Base-by-base conservation (phyloP, 2,888 invertebrate species). In the Sphaerolaimus hirsutus region DNA sequence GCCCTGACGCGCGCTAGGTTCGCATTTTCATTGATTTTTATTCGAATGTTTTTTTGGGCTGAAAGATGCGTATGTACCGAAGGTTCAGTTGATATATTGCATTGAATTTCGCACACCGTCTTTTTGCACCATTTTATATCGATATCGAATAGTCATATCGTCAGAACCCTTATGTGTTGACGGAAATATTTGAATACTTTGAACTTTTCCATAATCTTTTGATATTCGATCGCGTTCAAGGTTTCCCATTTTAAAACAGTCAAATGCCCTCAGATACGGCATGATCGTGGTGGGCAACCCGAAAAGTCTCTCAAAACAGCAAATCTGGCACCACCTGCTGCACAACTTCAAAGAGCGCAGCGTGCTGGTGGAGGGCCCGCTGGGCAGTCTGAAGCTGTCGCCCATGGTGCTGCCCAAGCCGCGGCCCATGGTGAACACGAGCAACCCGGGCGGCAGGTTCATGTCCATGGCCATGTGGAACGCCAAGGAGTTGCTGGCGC, bases 261-360 rank as follows among this genome's bases (percentile, higher is more conserved):
- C 37, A 26, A 12, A 22, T 29, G 22, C 45, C 14, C 47, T 44
- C 52, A 67, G 66, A 48, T 93, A 82, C 66, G 91, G 91, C 17
- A 79, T 91, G 41, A 91, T 99, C 53, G 84, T 99, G 51, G 87
- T 99, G 46, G 97, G 97, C 45, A 99, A 97, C 68, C 93, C 97
- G 0, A 97, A 93, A 67, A 91, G 99, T 19, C 71, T 99, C 2
- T 86, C 91, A 7, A 91, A 72, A 68, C 93, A 99, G 69, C 84
- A 86, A 0, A 71, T 97, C 1, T 97, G 97, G 97, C 91, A 97
- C 66, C 91, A 97, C 62, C 71, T 97, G 55, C 71, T 97, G 50
- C 84, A 82, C 38, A 89, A 89, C 64, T 93, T 87, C 71, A 93
- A 97, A 65, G 93, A 93, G 64, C 82, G 91, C 52, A 82, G 84